Base-by-base conservation (phyloP, 2,888 invertebrate genomes). In the Lasioglossum vierecki region DNA sequence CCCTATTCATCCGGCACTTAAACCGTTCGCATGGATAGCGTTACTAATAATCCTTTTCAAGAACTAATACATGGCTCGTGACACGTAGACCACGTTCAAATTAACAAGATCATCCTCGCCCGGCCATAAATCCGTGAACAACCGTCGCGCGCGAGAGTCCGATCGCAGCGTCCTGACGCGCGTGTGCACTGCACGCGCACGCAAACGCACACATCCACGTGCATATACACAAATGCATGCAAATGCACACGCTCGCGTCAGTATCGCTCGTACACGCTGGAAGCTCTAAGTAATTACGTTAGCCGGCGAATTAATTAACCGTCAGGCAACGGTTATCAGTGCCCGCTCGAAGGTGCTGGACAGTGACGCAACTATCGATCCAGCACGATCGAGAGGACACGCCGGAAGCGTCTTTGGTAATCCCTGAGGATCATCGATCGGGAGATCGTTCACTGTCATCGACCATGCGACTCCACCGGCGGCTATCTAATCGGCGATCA, bases 241-340 rank as follows among this genome's bases (percentile, higher is more conserved):
- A 57, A 57, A 57, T 2, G 57, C 15, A 57, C 15, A 57, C 60
- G 60, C 63, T 35, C 68, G 68, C 35, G 39, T 35, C 68, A 9
- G 57, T 71, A 49, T 30, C 70, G 85, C 41, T 71, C 68, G 77
- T 73, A 80, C 81, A 83, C 84, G 89, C 74, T 81, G 80, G 79
- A 78, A 87, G 79, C 87, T 79, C 83, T 83, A 88, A 90, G 91
- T 93, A 93, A 93, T 93, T 93, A 92, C 91, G 91, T 93, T 93
- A 92, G 90, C 91, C 90, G 91, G 91, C 89, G 91, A 93, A 93
- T 93, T 93, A 93, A 93, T 93, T 93, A 93, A 91, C 91, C 91
- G 89, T 86, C 88, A 86, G 90, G 90, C 91, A 91, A 92, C 91
- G 86, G 89, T 89, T 90, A 90, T 90, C 91, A 89, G 89, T 90